Base-by-base conservation (phyloP, 2,113 vertebrate species). In the Dendrocopos noguchii region DNA sequence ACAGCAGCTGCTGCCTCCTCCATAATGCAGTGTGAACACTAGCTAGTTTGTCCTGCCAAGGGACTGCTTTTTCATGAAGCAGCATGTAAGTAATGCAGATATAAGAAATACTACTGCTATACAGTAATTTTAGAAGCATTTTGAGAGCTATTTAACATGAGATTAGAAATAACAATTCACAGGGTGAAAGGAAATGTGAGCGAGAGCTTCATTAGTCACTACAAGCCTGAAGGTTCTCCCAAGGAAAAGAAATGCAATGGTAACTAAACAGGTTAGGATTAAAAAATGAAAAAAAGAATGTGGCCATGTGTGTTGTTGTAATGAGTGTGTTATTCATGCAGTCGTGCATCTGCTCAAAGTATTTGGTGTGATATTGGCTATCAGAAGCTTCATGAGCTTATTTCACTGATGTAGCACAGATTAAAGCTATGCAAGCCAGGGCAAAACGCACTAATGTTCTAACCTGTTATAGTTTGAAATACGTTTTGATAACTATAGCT, bases 1-100 rank as follows among this genome's bases (percentile, higher is more conserved):
- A 73, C 80, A 88, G 91, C 92, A 92, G 74, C 78, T 92, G 67
- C 92, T 89, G 75, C 78, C 87, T 96, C 81, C 84, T 95, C 71
- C 84, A 82, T 94, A 94, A 95, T 93, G 87, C 84, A 89, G 84
- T 47, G 78, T 81, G 88, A 93, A 84, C 67, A 59, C 29, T 34
- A 86, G 39, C 80, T 84, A 53, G 67, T 73, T 89, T 91, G 64
- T 84, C 87, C 72, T 95, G 88, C 78, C 78, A 87, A 82, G 71
- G 67, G 60, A 52, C 60, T 71, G 72, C 75, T 92, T 95, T 92
- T 78, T 57, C 75, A 27, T 78, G 44, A 71, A 72, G 79, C 67
- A 50, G 87, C 3, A 4, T 33, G 56, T 68, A 71, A 33, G 34
- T 88, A 77, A 94, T 86, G 56, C 20, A 90, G 61, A 80, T 88